phyloP scores from a whole-genome alignment of 2,888 invertebrate species.

The Empis stercorea region DNA sequence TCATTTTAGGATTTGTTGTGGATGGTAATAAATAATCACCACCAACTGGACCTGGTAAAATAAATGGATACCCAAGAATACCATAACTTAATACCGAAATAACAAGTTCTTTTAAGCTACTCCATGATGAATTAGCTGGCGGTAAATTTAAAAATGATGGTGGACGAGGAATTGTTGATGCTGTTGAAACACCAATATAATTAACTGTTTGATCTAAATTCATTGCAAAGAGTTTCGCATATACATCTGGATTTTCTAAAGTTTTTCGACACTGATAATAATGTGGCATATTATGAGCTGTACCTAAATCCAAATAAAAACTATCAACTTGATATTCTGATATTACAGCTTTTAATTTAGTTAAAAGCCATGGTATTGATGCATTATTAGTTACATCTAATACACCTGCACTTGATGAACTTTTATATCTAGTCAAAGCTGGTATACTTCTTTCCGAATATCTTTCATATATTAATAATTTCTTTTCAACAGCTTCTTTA shows the following conservation, averaged over 20 bases:
- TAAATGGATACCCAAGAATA: constrained; percentile 82
- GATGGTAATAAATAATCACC: constrained; percentile 62
- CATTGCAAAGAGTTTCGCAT: constrained; percentile 58
- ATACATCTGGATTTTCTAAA: constrained; percentile 68
- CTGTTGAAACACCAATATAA: constrained; percentile 67
- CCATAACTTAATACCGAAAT: constrained; percentile 81
- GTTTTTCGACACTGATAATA: constrained; percentile 67
- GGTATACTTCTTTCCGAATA: constrained; percentile 68
- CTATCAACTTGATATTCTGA: constrained; percentile 69
- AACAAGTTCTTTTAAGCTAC: constrained; percentile 57
- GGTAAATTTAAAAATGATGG: constrained; percentile 80
- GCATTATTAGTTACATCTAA: constrained; percentile 76
- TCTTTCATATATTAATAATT: constrained; percentile 66
- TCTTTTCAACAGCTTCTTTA: constrained; percentile 60
- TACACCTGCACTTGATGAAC: constrained; percentile 66
- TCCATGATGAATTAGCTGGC: constrained; percentile 80
- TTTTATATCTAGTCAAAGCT: constrained; percentile 70
- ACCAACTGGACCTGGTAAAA: constrained; percentile 88
- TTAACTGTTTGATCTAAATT: constrained; percentile 48
- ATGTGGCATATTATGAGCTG: constrained; percentile 73
- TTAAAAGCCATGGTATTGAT: constrained; percentile 66
- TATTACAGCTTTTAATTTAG: constrained; percentile 56
- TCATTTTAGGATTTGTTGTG: constrained; percentile 35
- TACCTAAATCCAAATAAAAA: constrained; percentile 71
- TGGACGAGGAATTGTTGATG: constrained; percentile 64